Evolutionary conservation across 1,140 invertebrate genomes (phyloP), one percentile per base, ranked within the genome.

Genomic region (Hyphantria cunea): DNA sequence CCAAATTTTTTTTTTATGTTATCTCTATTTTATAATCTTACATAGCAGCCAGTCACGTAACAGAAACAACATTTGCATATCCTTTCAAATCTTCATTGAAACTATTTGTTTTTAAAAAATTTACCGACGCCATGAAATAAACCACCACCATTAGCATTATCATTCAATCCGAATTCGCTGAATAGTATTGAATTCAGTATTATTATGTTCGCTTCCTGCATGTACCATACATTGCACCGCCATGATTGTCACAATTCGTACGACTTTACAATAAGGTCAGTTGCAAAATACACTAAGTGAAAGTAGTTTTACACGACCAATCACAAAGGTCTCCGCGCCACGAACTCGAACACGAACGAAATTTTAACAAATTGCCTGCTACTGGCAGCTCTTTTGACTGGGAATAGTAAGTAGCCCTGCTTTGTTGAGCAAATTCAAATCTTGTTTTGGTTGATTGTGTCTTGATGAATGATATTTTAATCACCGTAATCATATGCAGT

Each of bases 261-360:
- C 63, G 47, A 55, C 76, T 80, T 68, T 15, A 76, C 73, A 74
- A 71, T 84, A 80, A 82, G 82, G 82, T 74, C 82, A 76, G 51
- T 84, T 84, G 78, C 82, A 82, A 84, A 84, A 84, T 80, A 66
- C 68, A 66, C 66, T 33, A 37, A 78, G 74, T 84, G 82, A 84
- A 84, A 84, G 82, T 82, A 82, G 82, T 80, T 76, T 64, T 72
- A 63, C 11, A 10, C 13, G 47, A 51, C 80, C 74, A 82, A 37
- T 15, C 31, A 56, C 3, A 13, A 6, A 49, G 80, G 70, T 41
- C 78, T 65, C 63, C 34, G 50, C 49, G 39, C 58, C 48, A 11
- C 50, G 3, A 4, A 31, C 17, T n/a, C n/a, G n/a, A n/a, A n/a
- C n/a, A n/a, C n/a, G n/a, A n/a, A n/a, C n/a, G n/a, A 13, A 8